Evolutionary conservation across 2,888 invertebrate species (phyloP), one percentile per base, ranked within the genome.

Genomic region (Conistra vaccinii): DNA sequence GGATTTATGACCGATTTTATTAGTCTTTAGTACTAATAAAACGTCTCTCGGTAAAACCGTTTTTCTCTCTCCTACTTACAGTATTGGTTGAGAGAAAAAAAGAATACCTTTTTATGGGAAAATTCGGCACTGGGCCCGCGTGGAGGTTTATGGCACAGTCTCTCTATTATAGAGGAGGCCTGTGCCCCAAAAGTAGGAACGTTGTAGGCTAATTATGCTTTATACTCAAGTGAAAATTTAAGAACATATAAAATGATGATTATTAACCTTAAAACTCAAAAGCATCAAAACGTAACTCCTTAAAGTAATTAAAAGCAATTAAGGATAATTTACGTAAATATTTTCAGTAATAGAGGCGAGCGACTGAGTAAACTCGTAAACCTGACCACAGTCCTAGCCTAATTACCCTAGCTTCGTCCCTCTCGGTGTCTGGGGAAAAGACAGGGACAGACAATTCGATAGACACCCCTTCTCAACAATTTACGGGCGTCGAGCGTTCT

Each of bases 381-480:
- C 91, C 89, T 90, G 90, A 91, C 92, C 91, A 86, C 92, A 89
- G 85, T 89, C 88, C 89, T 89, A 88, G 89, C 88, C 89, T 92
- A 93, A 94, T 94, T 92, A 92, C 90, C 87, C 85, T 87, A 84
- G 77, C 81, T 83, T 82, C 85, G 82, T 92, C 93, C 90, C 93
- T 85, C 88, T 93, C 90, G 51, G 85, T 88, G 89, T 78, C 86
- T 87, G 85, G 88, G 74, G 68, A 81, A 76, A 75, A 84, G 89
- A 90, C 75, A 77, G 89, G 89, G 83, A 89, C 87, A 87, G 88
- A 85, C 88, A 90, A 88, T 88, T 88, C 87, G 89, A 90, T 90
- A 88, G 90, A 89, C 89, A 91, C 89, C 91, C 92, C 91, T 87
- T 89, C 90, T 89, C 87, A 87, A 94, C 95, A 95, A 95, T 95